phyloP scores from a whole-genome alignment of 2,888 invertebrate genomes.

The Drosophila kambysellisi region DNA sequence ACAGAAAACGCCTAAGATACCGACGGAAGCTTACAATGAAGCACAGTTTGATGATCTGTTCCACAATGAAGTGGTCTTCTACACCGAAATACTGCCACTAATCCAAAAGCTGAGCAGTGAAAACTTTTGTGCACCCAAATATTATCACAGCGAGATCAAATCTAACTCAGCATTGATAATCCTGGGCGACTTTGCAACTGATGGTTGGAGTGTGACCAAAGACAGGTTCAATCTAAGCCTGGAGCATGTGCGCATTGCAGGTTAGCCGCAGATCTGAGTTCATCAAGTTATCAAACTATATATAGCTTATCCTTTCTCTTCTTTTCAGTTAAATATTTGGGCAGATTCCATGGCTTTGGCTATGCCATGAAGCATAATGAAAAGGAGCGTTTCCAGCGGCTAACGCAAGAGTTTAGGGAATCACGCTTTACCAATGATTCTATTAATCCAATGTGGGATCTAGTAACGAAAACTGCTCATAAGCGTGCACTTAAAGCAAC shows the following conservation, averaged over 20 bases:
- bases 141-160: slow-evolving; percentile 77
- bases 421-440: slow-evolving; percentile 68
- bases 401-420: slow-evolving; percentile 70
- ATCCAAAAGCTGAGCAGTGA: slow-evolving; percentile 58
- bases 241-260: slow-evolving; percentile 80
- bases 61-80: slow-evolving; percentile 82
- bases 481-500: slow-evolving; percentile 57
- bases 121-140: slow-evolving; percentile 71
- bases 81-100: slow-evolving; percentile 79
- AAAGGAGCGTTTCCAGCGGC: slow-evolving; percentile 60
- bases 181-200: slow-evolving; percentile 77
- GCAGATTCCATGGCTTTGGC: slow-evolving; percentile 82
- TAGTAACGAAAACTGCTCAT: slow-evolving; percentile 21
- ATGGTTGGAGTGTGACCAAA: slow-evolving; percentile 78
- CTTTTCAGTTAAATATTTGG: slow-evolving; percentile 73
- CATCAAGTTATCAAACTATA: background rate
- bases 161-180: slow-evolving; percentile 71
- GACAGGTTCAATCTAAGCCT: slow-evolving; percentile 76
- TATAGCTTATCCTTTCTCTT: background rate
- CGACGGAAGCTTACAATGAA: slow-evolving; percentile 65
- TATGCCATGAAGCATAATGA: slow-evolving; percentile 78
- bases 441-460: slow-evolving; percentile 54
- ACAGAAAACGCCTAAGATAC: slow-evolving; percentile 81
- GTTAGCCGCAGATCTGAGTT: slow-evolving; percentile 38
- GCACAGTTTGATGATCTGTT: slow-evolving; percentile 78